Base-by-base conservation (phyloP, 1,140 invertebrate species). In the Lasioglossum albipes region DNA sequence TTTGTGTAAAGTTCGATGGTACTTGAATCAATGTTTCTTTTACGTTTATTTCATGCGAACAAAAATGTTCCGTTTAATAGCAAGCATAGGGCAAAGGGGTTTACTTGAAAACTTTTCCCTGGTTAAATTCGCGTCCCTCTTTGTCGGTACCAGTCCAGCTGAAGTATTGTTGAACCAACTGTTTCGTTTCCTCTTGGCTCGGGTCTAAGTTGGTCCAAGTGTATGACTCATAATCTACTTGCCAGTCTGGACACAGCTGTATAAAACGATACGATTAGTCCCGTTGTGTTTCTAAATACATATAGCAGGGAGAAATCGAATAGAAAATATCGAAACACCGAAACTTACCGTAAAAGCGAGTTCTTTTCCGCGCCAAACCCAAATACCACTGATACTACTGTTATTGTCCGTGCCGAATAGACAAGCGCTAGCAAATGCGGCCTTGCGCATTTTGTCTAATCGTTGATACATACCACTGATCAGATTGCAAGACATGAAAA, bases 21-120 rank as follows among this genome's bases (percentile, higher is more conserved):
- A 79, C 77, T 59, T 76, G 61, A 71, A 67, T 77, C 54, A 67
- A 31, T 68, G 84, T 88, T 81, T 86, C 88, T 81, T 83, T 54
- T 54, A 79, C 42, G 67, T 90, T 90, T 91, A 90, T 90, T 90
- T 87, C 68, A 79, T 88, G 84, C 78, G 82, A 90, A 89, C 89
- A 85, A 82, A 36, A 73, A 49, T 75, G 73, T 86, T 88, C 67
- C 82, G 67, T 78, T 85, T 79, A 87, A 88, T 85, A 86, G 82
- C 85, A 89, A 88, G 85, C 81, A 85, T 83, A 85, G 83, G 77
- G 82, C 68, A 84, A 81, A 79, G 6, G 13, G 83, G 84, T 93
- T 97, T 97, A 99, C 95, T 99, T 99, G 95, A 99, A 99, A 92
- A 99, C 98, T 95, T 99, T 99, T 93, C 99, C 99, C 95, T 99